phyloP scores from a whole-genome alignment of 1,140 invertebrate species.

The Cyrtorhinus lividipennis region DNA sequence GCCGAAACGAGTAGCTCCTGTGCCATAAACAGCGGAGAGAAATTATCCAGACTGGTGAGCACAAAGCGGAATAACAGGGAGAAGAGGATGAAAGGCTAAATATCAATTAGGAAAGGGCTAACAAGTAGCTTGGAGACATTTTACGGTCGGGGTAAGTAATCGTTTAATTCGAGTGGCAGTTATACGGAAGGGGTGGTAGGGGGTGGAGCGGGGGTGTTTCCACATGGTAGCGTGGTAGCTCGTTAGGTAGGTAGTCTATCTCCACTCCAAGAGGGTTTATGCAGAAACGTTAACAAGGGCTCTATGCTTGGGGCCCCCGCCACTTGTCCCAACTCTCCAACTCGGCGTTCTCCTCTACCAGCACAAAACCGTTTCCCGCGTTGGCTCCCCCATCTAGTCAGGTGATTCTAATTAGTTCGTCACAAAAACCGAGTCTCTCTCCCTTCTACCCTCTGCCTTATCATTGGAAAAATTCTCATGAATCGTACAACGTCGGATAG shows the following conservation, averaged over 20 bases:
- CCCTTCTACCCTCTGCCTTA: too few relatives aligned
- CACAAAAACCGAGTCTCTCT: neutral
- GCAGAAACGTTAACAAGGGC: constrained; percentile 4
- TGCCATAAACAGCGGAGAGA: neutral
- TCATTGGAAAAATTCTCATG: too few relatives aligned
- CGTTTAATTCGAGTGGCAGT: constrained; percentile 16
- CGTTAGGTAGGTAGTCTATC: constrained; percentile 5
- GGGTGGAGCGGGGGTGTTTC: neutral
- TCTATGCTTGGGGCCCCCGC: neutral
- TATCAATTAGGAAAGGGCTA: constrained; percentile 16
- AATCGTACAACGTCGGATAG: too few relatives aligned
- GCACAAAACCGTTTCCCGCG: neutral
- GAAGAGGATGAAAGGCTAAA: constrained; percentile 11
- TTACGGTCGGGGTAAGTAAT: constrained; percentile 15
- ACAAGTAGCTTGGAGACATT: constrained; percentile 13
- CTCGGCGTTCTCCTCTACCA: neutral
- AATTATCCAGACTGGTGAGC: constrained; percentile 15
- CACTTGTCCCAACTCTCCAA: constrained; percentile 9
- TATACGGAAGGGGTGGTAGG: neutral
- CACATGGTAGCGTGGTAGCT: constrained; percentile 4
- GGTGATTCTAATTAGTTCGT: constrained; percentile 3
- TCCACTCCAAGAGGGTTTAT: constrained; percentile 4
- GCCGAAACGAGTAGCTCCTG: constrained; percentile 4
- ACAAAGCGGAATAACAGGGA: constrained; percentile 13
- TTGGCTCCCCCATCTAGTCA: neutral